Percentiles rank a stretch among this genome's conserved stretches.
Evolutionary conservation across 2,888 invertebrate species (phyloP).

Genomic region (Schizotus pectinicornis): DNA sequence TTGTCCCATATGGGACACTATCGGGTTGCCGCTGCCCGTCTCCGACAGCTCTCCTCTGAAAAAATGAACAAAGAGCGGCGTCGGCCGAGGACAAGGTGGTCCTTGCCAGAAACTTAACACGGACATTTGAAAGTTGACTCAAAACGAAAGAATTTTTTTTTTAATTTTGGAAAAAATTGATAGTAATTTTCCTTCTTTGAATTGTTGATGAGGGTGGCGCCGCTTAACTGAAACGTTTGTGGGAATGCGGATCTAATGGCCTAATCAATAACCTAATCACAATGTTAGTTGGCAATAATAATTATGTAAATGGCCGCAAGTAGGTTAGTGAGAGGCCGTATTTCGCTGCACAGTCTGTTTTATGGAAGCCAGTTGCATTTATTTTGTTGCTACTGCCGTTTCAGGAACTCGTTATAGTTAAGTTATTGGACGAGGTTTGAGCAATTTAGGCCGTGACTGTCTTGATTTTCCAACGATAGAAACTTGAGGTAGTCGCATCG

Average conservation of each 20-base stretch:
- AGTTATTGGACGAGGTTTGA: slow-evolving; percentile 13
- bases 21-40: too few relatives aligned
- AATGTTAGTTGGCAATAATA: slow-evolving; percentile 33
- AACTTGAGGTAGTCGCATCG: neutral
- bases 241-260: slow-evolving; percentile 38
- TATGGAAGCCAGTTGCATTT: slow-evolving; percentile 28
- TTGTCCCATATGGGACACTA: too few relatives aligned
- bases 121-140: too few relatives aligned
- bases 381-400: slow-evolving; percentile 27
- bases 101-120: too few relatives aligned
- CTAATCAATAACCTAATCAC: slow-evolving; percentile 36
- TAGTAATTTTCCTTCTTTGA: too few relatives aligned
- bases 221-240: too few relatives aligned
- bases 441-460: slow-evolving; percentile 8
- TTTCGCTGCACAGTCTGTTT: slow-evolving; percentile 31
- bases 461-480: neutral
- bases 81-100: too few relatives aligned
- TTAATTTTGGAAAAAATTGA: neutral
- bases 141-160: too few relatives aligned
- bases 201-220: too few relatives aligned
- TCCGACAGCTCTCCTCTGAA: too few relatives aligned
- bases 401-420: slow-evolving; percentile 33
- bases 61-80: too few relatives aligned
- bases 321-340: slow-evolving; percentile 48
- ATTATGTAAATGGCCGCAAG: slow-evolving; percentile 45